Conservation (phyloP, 2,797 vertebrate genomes). For the Nasua narica region DNA sequence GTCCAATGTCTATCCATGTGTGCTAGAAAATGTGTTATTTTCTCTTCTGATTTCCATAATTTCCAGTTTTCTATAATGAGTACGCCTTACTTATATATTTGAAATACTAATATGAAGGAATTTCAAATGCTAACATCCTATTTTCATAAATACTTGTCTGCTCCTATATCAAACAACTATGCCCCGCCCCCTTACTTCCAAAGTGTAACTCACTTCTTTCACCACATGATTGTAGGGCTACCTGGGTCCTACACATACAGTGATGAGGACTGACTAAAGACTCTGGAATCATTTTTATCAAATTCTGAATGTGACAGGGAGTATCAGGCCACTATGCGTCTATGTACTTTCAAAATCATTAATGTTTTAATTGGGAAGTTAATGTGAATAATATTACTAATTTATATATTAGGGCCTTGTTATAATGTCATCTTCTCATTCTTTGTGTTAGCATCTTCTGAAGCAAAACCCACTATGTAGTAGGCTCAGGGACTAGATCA, state of each 20-base stretch:
- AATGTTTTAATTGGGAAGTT: conserved; percentile 21
- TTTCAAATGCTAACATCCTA: background rate
- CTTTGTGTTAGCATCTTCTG: background rate
- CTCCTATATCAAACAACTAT: background rate
- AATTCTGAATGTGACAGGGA: background rate
- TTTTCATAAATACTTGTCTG: conserved; percentile 22
- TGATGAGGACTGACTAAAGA: background rate
- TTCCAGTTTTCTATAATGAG: background rate
- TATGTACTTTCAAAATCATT: background rate
- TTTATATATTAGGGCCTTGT: background rate
- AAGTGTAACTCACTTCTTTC: background rate
- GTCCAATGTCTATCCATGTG: background rate
- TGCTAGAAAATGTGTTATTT: background rate
- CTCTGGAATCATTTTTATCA: background rate
- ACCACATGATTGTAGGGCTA: background rate
- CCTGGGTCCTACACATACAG: background rate
- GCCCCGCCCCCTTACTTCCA: background rate
- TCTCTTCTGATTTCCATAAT: background rate
- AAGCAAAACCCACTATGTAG: background rate
- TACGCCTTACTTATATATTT: background rate
- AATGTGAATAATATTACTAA: background rate
- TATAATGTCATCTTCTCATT: background rate
- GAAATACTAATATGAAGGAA: conserved; percentile 24
- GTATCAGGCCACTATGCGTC: background rate
- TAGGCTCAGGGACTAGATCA: background rate